Evolutionary conservation across 1,140 invertebrate species (phyloP).

Genomic region (silkworm (Bombyx mori)): DNA sequence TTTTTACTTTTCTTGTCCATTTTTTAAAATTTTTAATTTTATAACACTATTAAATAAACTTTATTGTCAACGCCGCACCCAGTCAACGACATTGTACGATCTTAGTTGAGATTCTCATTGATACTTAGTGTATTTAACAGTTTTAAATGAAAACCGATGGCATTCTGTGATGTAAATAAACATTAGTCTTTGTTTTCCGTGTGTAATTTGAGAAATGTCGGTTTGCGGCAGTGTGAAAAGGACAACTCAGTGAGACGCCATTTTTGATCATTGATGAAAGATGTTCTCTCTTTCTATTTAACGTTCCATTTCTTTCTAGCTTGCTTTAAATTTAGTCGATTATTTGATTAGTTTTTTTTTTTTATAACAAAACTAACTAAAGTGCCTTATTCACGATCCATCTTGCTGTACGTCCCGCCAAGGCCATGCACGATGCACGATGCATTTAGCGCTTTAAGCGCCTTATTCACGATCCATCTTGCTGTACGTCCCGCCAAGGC

Average conservation of each 20-base stretch:
- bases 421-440: too few species aligned
- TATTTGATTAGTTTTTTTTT: too few species aligned
- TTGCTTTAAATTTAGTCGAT: too few species aligned
- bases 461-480: too few species aligned
- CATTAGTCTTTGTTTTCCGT: constrained; percentile 36
- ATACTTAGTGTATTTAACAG: neutral
- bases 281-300: constrained; percentile 1
- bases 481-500: too few species aligned
- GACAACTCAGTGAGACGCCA: constrained; percentile 66
- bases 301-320: constrained; percentile 12
- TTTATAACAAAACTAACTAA: too few species aligned
- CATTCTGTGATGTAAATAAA: constrained; percentile 18
- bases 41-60: constrained; percentile 4
- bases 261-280: constrained; percentile 25
- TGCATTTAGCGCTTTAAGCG: too few species aligned
- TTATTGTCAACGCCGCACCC: constrained; percentile 29
- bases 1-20: constrained; percentile 70
- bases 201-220: constrained; percentile 35
- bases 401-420: too few species aligned
- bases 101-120: neutral
- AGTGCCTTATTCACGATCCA: too few species aligned
- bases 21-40: constrained; percentile 28
- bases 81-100: constrained; percentile 29
- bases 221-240: constrained; percentile 46
- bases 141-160: neutral